Base-by-base conservation (phyloP, 2,113 vertebrate genomes). In the Cebidichthys violaceus region DNA sequence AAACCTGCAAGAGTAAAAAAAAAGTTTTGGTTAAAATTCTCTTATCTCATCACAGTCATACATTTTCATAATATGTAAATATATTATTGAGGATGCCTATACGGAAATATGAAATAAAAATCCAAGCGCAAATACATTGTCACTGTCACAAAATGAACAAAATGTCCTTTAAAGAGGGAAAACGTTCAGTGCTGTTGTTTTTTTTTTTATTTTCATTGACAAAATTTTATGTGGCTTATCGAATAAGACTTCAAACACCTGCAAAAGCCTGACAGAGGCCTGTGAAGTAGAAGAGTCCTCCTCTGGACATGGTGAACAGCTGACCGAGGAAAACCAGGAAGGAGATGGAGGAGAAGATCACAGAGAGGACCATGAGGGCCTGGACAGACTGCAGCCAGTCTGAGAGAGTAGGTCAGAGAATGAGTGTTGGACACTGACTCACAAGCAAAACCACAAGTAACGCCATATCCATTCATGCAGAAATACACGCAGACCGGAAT, bases 311-410 rank as follows among this genome's bases (percentile, higher is more conserved):
- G 60, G 93, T 95, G 88, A 97, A 94, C 74, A 98, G 95, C 77
- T 97, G 97, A 71, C 94, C 94, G 92, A 97, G 92, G 92, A 97
- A 97, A 39, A 97, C 91, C 86, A 97, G 91, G 90, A 98, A 96
- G 84, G 97, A 96, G 74, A 97, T 89, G 55, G 95, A 96, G 80
- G 96, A 97, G 90, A 97, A 95, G 70, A 97, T 88, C 82, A 97
- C 94, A 4, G 96, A 95, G 11, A 98, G 94, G 47, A 98, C 94
- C 96, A 97, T 97, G 74, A 97, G 95, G n/a, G 95, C 96, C 90
- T 97, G 97, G 8, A 97, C 95, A 0, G 96, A 96, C 64, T 96
- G 96, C 77, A 97, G 93, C 97, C 97, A 98, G 72, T 96, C 97
- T 94, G 90, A 15, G 35, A 71, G 43, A 66, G 50, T 1, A 60